These are phyloP conservation scores for Gari tellinella DNA, from an alignment of 2,888 invertebrate genomes.

Conservation along the genomic window DNA sequence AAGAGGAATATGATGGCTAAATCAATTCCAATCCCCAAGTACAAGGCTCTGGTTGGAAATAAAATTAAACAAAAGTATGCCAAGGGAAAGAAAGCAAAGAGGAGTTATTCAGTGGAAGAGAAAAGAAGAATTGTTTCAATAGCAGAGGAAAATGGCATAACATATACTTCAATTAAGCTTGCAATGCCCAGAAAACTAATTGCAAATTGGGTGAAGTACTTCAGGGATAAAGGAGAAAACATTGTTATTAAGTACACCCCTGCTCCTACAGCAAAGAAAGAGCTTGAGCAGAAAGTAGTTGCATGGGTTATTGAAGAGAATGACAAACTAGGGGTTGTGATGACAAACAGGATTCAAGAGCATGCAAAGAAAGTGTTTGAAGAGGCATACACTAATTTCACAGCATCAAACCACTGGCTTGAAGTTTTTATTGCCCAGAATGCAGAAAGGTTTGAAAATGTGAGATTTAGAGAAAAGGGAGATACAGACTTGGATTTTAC, in stretches of 20 bases:
- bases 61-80: conserved; percentile 57
- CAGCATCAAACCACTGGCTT: conserved; percentile 45
- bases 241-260: conserved; percentile 43
- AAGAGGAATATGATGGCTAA: conserved; percentile 49
- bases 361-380: conserved; percentile 45
- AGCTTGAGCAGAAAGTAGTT: conserved; percentile 43
- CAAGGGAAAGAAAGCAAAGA: conserved; percentile 34
- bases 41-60: conserved; percentile 43
- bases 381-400: conserved; percentile 38
- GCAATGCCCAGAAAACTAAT: conserved; percentile 42
- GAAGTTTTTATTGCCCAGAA: conserved; percentile 40
- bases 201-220: conserved; percentile 46
- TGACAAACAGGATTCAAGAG: conserved; percentile 29
- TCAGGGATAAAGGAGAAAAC: conserved; percentile 51
- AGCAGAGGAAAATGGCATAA: conserved; percentile 48
- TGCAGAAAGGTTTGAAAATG: conserved; percentile 36
- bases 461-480: conserved; percentile 51
- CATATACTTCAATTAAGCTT: conserved; percentile 46
- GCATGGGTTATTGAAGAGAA: conserved; percentile 49
- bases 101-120: conserved; percentile 35
- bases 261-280: conserved; percentile 36
- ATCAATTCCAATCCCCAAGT: conserved; percentile 51
- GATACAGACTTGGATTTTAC: conserved; percentile 44
- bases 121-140: conserved; percentile 47
- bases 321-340: conserved; percentile 46